Percentiles rank a stretch among this genome's conserved stretches.
These are phyloP conservation scores for Tamias sibiricus DNA, from an alignment of 2,113 vertebrate species.

Conservation along the genomic window DNA sequence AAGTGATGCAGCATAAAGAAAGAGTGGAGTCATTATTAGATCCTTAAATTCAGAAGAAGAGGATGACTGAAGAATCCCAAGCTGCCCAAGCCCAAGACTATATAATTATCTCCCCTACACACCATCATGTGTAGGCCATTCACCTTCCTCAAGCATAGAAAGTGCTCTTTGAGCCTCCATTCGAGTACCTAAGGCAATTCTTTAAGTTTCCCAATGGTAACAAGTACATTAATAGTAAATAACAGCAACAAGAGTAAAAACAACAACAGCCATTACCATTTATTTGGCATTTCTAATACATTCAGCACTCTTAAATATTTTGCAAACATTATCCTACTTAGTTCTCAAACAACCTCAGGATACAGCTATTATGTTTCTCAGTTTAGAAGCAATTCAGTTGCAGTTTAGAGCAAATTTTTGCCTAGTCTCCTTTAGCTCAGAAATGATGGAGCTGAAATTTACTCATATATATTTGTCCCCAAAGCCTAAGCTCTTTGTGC, in stretches of 20 bases:
- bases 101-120: background rate
- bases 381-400: background rate
- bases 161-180: background rate
- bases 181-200: background rate
- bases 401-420: background rate
- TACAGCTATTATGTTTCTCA: background rate
- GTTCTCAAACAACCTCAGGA: background rate
- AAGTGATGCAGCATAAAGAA: background rate
- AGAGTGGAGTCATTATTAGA: background rate
- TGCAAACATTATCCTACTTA: background rate
- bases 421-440: background rate
- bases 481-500: background rate
- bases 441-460: background rate
- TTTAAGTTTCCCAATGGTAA: background rate
- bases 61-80: background rate
- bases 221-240: background rate
- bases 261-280: background rate
- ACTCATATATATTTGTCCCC: slow-evolving; percentile 16
- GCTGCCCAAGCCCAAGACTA: background rate
- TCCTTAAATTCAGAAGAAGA: background rate
- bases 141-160: background rate
- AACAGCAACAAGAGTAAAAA: background rate
- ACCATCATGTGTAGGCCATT: background rate
- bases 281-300: background rate
- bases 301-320: background rate